Conservation (phyloP, 2,888 invertebrate species). For the Suillia variegata region DNA sequence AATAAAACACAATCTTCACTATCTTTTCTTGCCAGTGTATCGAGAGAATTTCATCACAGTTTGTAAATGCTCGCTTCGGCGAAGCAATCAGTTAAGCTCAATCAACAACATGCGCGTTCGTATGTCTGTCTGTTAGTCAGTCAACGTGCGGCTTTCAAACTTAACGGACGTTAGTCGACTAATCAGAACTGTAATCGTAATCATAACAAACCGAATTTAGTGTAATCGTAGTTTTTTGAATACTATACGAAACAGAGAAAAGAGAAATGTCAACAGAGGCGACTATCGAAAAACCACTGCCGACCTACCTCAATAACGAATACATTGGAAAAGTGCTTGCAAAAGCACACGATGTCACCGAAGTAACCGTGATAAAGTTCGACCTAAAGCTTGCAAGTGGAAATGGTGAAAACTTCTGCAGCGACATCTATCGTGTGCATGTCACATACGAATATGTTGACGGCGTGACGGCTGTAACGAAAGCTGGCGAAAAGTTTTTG, state of each 20-base stretch:
- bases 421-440: conserved; percentile 42
- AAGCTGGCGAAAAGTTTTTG: conserved; percentile 25
- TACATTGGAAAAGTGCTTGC: conserved; percentile 23
- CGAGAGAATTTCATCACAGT: no score
- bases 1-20: no score
- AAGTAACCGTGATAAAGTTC: conserved; percentile 27
- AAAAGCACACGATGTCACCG: conserved; percentile 7
- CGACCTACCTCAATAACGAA: conserved; percentile 21
- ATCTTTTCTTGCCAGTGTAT: no score
- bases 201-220: not conserved
- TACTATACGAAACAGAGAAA: not conserved
- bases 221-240: not conserved
- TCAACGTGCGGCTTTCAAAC: not conserved
- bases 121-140: no score
- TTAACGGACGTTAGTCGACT: not conserved
- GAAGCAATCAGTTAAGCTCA: no score
- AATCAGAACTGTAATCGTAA: not conserved
- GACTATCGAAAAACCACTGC: not conserved
- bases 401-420: conserved; percentile 51
- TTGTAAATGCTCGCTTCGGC: no score
- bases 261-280: no score
- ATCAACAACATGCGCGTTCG: no score
- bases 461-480: not conserved
- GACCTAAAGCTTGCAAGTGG: conserved; percentile 26
- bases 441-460: conserved; percentile 23